A percentile compares a stretch with the other conserved stretches of the same genome.
Evolutionary conservation across 2,113 vertebrate species (phyloP).

Genomic region (Craseonycteris thonglongyai): DNA sequence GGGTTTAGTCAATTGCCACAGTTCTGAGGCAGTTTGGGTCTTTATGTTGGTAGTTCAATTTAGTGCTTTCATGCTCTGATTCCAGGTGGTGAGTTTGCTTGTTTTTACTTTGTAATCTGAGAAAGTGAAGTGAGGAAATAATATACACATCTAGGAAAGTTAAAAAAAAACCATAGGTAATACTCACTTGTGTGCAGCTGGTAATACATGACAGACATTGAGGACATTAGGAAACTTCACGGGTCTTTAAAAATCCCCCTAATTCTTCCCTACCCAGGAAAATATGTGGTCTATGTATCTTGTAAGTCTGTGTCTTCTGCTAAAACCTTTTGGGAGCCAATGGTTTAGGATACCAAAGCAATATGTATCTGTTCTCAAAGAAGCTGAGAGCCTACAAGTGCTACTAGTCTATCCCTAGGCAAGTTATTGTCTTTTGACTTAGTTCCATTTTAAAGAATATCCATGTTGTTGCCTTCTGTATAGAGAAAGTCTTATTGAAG

Average conservation of each 20-base stretch:
- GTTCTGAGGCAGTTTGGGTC: neutral
- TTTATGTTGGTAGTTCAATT: neutral
- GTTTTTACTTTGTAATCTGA: neutral
- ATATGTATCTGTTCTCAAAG: neutral
- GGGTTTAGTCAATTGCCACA: neutral
- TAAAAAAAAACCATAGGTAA: too few species aligned
- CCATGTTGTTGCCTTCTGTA: fast-evolving
- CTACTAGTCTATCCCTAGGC: neutral
- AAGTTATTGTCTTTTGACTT: neutral
- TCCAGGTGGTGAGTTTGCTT: neutral
- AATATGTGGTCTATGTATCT: neutral
- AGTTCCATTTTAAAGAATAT: neutral
- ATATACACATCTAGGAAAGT: fast-evolving
- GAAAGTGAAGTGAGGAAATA: neutral
- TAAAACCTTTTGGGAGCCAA: neutral
- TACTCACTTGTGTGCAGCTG: neutral
- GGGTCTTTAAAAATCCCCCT: neutral
- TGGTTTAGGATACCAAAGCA: too few species aligned
- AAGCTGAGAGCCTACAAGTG: neutral
- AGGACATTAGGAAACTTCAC: neutral
- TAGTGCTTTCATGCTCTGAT: constrained; percentile 10
- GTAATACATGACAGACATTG: neutral
- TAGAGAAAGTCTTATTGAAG: too few species aligned
- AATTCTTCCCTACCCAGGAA: neutral
- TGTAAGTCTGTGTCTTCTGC: neutral